These are phyloP conservation scores for Melieria omissa DNA, from an alignment of 2,888 invertebrate species.

Conservation along the genomic window DNA sequence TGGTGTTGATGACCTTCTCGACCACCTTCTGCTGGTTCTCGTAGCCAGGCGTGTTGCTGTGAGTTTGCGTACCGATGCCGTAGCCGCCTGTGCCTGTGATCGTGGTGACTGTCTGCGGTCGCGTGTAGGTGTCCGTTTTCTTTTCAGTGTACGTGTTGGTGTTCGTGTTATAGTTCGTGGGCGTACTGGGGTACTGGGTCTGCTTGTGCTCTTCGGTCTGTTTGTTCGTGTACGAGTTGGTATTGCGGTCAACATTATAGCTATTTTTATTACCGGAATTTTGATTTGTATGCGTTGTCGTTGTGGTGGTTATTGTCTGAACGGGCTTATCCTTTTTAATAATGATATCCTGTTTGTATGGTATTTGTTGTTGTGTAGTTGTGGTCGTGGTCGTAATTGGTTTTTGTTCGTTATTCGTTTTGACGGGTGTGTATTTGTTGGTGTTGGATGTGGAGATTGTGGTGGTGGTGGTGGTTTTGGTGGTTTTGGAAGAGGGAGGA, in stretches of 20 bases:
- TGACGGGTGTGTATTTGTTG: slow-evolving; percentile 31
- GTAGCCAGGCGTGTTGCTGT: slow-evolving; percentile 27
- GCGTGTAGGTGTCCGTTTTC: slow-evolving; percentile 22
- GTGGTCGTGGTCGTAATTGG: slow-evolving; percentile 39
- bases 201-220: slow-evolving; percentile 24
- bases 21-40: slow-evolving; percentile 32
- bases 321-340: slow-evolving; percentile 55
- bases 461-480: slow-evolving; percentile 40
- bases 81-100: slow-evolving; percentile 21
- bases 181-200: slow-evolving; percentile 5
- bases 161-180: slow-evolving; percentile 22
- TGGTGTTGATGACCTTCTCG: slow-evolving; percentile 40
- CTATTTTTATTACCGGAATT: slow-evolving; percentile 55
- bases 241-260: slow-evolving; percentile 51
- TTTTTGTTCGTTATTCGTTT: slow-evolving; percentile 21
- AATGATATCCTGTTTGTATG: slow-evolving; percentile 56
- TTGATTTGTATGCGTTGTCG: slow-evolving; percentile 49
- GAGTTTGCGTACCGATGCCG: slow-evolving; percentile 3
- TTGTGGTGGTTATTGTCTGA: slow-evolving; percentile 53
- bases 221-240: slow-evolving; percentile 24
- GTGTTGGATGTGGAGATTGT: slow-evolving; percentile 35
- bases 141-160: slow-evolving; percentile 28
- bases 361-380: slow-evolving; percentile 10
- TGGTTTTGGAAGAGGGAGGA: slow-evolving; percentile 44
- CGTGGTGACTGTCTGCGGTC: slow-evolving; percentile 28